Conservation (phyloP, 2,888 invertebrate genomes). For the Adineta ricciae region DNA sequence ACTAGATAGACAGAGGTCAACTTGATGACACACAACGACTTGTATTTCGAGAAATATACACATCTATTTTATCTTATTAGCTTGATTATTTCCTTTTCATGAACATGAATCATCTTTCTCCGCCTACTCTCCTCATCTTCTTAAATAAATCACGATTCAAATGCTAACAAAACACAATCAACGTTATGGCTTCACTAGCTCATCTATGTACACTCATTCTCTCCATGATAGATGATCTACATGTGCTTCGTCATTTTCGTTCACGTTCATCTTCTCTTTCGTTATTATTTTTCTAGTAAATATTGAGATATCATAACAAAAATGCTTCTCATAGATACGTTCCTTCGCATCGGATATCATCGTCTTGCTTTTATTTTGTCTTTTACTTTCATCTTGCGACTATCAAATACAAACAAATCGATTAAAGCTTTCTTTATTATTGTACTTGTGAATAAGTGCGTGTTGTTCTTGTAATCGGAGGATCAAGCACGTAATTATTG, state of each 20-base stretch:
- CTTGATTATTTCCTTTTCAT: neutral
- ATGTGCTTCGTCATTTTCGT: neutral
- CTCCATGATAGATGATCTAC: neutral
- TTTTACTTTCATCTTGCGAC: neutral
- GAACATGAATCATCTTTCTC: neutral
- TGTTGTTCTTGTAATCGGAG: constrained; percentile 15
- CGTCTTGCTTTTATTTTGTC: neutral
- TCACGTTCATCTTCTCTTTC: neutral
- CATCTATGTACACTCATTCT: neutral
- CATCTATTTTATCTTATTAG: neutral
- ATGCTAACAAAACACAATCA: constrained; percentile 5
- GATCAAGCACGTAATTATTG: neutral
- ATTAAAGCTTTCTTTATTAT: neutral
- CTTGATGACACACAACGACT: neutral
- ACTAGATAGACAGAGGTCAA: neutral
- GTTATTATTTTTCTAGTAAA: neutral
- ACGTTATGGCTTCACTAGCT: neutral
- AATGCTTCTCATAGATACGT: no score
- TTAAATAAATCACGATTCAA: neutral
- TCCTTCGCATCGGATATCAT: no score
- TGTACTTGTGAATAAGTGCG: neutral
- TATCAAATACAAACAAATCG: neutral
- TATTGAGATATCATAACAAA: no score
- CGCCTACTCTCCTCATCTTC: neutral
- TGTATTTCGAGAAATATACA: neutral